These are phyloP conservation scores for Thalassarche chlororhynchos DNA, from an alignment of 2,113 vertebrate genomes.

Conservation along the genomic window DNA sequence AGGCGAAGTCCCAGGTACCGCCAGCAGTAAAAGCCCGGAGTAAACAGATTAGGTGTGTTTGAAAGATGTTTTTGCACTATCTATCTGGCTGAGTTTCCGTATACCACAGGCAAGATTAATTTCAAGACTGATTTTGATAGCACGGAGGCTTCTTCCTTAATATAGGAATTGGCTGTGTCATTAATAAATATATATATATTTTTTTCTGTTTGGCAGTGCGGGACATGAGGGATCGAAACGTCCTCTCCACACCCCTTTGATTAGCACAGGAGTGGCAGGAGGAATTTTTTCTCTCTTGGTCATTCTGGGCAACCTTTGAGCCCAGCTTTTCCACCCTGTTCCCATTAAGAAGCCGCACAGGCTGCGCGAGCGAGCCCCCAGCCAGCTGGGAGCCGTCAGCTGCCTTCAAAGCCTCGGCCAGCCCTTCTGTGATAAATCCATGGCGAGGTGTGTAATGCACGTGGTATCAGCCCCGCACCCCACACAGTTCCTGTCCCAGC, in stretches of 20 bases:
- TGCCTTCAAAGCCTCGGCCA: neutral
- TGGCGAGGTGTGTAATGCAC: neutral
- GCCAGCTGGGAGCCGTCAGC: conserved; percentile 6
- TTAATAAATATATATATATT: neutral
- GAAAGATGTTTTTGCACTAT: neutral
- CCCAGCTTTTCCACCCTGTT: conserved; percentile 10
- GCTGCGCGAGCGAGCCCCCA: neutral
- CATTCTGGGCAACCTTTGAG: conserved; percentile 49
- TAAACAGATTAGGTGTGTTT: neutral
- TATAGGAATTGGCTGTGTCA: neutral
- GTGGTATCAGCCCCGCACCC: neutral
- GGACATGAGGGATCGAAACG: neutral
- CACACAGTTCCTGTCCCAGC: neutral
- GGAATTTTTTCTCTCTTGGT: conserved; percentile 47
- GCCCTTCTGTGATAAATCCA: neutral
- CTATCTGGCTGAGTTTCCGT: neutral
- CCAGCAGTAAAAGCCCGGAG: neutral
- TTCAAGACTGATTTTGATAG: neutral
- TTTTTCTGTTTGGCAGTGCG: neutral
- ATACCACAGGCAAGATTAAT: neutral
- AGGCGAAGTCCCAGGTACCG: neutral
- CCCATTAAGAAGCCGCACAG: neutral
- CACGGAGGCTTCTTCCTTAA: neutral
- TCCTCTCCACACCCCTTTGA: conserved; percentile 52
- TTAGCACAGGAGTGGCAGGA: conserved; percentile 57